Evolutionary conservation across 2,888 invertebrate genomes (phyloP).

Genomic region (Ellobium chinense): DNA sequence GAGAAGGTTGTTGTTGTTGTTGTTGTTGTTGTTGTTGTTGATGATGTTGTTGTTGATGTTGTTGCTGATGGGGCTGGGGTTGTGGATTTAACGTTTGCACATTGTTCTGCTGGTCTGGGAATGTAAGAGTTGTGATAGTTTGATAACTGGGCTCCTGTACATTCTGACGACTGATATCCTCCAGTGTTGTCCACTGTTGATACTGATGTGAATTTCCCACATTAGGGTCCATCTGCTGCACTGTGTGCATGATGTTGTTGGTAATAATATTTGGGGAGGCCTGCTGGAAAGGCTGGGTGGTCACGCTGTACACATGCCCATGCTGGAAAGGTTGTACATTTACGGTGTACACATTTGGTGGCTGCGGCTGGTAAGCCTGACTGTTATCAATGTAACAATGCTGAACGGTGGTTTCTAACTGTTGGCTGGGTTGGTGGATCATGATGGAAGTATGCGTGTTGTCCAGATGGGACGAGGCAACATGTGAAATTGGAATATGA

Average conservation of each 20-base stretch:
- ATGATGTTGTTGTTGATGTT: constrained; percentile 11
- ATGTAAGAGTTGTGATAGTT: not conserved
- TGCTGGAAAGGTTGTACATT: constrained; percentile 18
- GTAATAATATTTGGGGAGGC: not conserved
- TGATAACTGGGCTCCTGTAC: not conserved
- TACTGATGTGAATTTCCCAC: not conserved
- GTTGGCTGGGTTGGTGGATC: constrained; percentile 12
- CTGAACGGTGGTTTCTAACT: not conserved
- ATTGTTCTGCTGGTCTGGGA: not conserved
- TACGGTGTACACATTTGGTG: not conserved
- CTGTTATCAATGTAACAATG: not conserved
- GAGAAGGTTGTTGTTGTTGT: not conserved
- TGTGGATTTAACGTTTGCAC: no score
- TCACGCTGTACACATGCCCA: not conserved
- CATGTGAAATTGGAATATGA: constrained; percentile 12
- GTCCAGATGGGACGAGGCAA: not conserved
- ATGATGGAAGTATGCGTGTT: not conserved
- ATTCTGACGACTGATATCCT: not conserved
- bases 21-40: no score
- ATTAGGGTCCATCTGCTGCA: not conserved
- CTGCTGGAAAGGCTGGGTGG: not conserved
- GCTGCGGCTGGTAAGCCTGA: constrained; percentile 15
- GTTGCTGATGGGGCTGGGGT: not conserved
- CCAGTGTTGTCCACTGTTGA: constrained; percentile 25
- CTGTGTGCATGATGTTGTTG: not conserved